Percentiles rank a stretch among this genome's conserved stretches.
phyloP scores from a whole-genome alignment of 2,797 vertebrate genomes.

The Sandelia bainsii region DNA sequence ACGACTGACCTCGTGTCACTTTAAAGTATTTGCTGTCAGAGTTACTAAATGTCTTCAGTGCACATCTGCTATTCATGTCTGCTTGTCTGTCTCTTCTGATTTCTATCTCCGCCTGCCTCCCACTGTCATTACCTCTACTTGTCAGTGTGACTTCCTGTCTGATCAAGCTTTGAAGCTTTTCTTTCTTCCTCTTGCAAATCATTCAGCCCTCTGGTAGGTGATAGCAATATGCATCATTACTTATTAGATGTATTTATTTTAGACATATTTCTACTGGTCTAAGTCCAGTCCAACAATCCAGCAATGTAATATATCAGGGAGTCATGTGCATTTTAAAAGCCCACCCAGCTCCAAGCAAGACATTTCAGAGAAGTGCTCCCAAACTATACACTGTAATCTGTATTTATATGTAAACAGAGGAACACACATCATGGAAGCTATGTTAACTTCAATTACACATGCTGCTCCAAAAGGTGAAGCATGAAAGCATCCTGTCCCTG shows the following conservation, averaged over 20 bases:
- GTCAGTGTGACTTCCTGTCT: conserved; percentile 17
- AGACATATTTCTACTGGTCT: too few species aligned
- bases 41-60: conserved; percentile 49
- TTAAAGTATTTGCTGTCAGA: conserved; percentile 66
- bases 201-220: not conserved
- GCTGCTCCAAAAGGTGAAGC: not conserved
- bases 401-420: too few species aligned
- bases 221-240: too few species aligned
- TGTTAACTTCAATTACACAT: not conserved
- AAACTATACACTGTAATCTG: too few species aligned
- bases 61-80: conserved; percentile 71
- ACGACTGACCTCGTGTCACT: conserved; percentile 28
- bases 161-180: conserved; percentile 6
- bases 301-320: too few species aligned
- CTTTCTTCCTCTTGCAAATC: not conserved
- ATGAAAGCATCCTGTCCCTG: not conserved
- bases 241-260: too few species aligned
- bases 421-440: too few species aligned
- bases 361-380: too few species aligned
- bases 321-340: too few species aligned
- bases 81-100: conserved; percentile 62
- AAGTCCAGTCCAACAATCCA: too few species aligned
- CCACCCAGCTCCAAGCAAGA: too few species aligned
- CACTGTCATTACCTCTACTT: conserved; percentile 28
- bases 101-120: conserved; percentile 31